These are phyloP conservation scores for Buceros bicornis DNA, from an alignment of 2,797 vertebrate genomes.

Conservation along the genomic window DNA sequence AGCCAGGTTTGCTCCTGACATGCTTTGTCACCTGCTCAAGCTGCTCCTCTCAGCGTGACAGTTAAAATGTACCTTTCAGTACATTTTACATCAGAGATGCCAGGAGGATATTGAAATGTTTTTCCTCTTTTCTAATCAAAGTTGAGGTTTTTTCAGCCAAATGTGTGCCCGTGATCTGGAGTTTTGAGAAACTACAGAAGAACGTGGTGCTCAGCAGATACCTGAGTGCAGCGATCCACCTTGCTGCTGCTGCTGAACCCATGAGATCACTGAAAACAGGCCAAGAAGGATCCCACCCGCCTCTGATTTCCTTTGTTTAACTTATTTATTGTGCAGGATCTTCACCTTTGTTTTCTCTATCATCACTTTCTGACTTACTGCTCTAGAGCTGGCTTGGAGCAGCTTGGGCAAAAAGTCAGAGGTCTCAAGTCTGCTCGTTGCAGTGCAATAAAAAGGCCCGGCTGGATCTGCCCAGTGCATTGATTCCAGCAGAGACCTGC, in stretches of 20 bases:
- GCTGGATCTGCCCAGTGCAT: not conserved
- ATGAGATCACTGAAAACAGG: not conserved
- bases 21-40: not conserved
- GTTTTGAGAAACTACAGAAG: not conserved
- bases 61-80: not conserved
- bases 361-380: not conserved
- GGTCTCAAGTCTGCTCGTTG: not conserved
- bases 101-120: not conserved
- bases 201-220: not conserved
- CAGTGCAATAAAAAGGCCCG: rapidly evolving
- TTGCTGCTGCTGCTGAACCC: not conserved
- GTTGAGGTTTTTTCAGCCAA: not conserved
- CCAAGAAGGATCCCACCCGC: not conserved
- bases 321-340: not conserved
- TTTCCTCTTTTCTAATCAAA: not conserved
- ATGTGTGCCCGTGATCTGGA: not conserved
- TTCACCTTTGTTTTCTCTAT: not conserved
- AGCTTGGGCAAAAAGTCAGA: rapidly evolving
- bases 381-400: not conserved
- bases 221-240: not conserved
- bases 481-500: not conserved
- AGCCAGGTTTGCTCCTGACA: not conserved
- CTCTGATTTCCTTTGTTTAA: not conserved
- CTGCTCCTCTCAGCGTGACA: not conserved
- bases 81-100: not conserved